These are phyloP conservation scores for Zapus hudsonius DNA, from an alignment of 2,113 vertebrate species.

Conservation along the genomic window DNA sequence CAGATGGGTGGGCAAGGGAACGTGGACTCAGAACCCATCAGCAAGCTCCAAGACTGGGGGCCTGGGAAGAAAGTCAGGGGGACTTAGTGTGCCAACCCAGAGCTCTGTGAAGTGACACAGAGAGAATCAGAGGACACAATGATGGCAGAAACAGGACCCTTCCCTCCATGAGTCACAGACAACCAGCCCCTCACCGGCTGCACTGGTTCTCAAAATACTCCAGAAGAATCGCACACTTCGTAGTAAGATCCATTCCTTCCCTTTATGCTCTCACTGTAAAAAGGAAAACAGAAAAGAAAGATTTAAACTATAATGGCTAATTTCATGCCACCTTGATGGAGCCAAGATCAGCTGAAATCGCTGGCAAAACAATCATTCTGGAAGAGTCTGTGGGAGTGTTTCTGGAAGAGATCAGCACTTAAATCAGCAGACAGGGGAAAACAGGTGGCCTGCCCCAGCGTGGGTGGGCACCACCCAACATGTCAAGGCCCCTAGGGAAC, in stretches of 20 bases:
- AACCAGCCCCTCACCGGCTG: fast-evolving
- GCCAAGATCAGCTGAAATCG: neutral
- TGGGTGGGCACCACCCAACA: neutral
- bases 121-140: neutral
- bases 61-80: neutral
- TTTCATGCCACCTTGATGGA: neutral
- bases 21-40: neutral
- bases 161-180: neutral
- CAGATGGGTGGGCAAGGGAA: fast-evolving
- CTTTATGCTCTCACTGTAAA: neutral
- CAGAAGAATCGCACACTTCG: fast-evolving
- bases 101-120: no score
- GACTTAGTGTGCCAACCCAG: neutral
- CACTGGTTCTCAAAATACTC: neutral
- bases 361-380: neutral
- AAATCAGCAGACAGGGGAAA: neutral
- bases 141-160: neutral
- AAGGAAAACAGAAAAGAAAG: neutral
- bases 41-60: neutral
- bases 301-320: neutral
- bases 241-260: no score
- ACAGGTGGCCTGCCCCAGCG: neutral
- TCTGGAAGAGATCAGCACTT: neutral
- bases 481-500: neutral
- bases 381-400: neutral